phyloP scores from a whole-genome alignment of 2,797 vertebrate genomes.

The Oreochromis mossambicus region DNA sequence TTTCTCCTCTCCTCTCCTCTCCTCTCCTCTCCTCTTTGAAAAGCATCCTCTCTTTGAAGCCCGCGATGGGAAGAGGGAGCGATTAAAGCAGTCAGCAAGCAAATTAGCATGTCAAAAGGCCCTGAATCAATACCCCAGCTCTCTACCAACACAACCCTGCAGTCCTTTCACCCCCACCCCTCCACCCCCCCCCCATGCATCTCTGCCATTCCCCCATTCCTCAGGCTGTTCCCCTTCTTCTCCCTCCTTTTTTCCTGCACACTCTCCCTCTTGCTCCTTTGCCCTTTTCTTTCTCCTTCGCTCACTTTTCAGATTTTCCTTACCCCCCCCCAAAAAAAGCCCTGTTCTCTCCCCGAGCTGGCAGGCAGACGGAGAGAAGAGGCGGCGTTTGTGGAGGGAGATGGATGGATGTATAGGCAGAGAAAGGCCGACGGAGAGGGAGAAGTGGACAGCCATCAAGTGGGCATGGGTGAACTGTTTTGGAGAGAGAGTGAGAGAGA shows the following conservation, averaged over 20 bases:
- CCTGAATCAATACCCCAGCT: constrained; percentile 80
- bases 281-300: constrained; percentile 19
- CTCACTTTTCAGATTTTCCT: constrained; percentile 13
- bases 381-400: constrained; percentile 40
- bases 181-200: background rate
- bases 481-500: background rate
- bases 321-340: background rate
- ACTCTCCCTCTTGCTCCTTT: constrained; percentile 49
- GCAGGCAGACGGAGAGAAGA: constrained; percentile 18
- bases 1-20: background rate
- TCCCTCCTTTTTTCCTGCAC: constrained; percentile 52
- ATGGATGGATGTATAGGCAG: constrained; percentile 62
- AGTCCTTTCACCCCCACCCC: constrained; percentile 31
- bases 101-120: constrained; percentile 87
- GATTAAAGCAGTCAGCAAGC: constrained; percentile 79
- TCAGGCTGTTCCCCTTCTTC: constrained; percentile 55
- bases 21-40: constrained; percentile 68
- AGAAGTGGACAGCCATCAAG: constrained; percentile 58
- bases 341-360: background rate
- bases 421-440: constrained; percentile 45
- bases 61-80: constrained; percentile 69
- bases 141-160: constrained; percentile 64
- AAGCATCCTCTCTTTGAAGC: constrained; percentile 84
- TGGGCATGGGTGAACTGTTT: constrained; percentile 60
- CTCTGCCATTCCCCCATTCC: constrained; percentile 38